Conservation (phyloP, 2,113 vertebrate species). For the Thunnus thynnus region DNA sequence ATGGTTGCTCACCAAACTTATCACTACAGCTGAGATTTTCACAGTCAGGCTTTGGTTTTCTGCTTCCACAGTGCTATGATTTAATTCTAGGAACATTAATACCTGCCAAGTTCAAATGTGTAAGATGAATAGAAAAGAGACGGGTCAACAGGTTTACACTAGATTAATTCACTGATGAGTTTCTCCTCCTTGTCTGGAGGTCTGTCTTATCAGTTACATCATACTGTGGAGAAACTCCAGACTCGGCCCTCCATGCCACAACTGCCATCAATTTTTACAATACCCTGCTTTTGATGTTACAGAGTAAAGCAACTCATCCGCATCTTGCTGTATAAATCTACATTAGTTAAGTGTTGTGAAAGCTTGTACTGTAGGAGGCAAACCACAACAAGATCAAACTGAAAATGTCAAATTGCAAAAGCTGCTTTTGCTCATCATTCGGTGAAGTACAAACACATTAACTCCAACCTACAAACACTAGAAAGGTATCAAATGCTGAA, state of each 20-base stretch:
- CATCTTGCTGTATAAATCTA: neutral
- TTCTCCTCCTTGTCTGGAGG: neutral
- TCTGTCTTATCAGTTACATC: constrained; percentile 10
- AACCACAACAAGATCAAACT: constrained; percentile 21
- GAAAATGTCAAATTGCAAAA: constrained; percentile 40
- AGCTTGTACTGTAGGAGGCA: neutral
- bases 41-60: neutral
- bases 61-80: neutral
- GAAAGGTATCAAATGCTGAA: neutral
- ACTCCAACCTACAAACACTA: constrained; percentile 18
- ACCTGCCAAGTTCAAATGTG: neutral
- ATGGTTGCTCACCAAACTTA: constrained; percentile 1
- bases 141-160: constrained; percentile 1
- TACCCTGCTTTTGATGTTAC: neutral
- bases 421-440: constrained; percentile 2
- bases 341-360: neutral
- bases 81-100: neutral
- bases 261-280: neutral
- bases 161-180: neutral
- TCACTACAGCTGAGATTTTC: neutral
- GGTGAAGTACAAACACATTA: constrained; percentile 13
- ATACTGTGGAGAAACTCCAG: neutral
- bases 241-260: neutral
- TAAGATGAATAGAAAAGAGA: neutral
- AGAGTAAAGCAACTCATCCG: neutral